Percentiles rank a stretch among this genome's conserved stretches.
Evolutionary conservation across 2,113 vertebrate genomes (phyloP).

Genomic region (Falcunculus frontatus): DNA sequence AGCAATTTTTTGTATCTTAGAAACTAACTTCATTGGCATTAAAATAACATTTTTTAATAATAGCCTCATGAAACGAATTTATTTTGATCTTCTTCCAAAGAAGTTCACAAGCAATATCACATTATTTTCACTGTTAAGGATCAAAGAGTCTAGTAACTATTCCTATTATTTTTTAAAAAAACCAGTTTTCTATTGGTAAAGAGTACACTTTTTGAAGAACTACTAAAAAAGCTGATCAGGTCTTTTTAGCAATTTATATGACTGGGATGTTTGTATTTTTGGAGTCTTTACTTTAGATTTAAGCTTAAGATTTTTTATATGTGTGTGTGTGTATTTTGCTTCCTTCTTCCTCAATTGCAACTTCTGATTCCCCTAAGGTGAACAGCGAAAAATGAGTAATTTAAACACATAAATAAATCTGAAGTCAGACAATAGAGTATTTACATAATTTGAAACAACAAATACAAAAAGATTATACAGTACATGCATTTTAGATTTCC

Average conservation of each 20-base stretch:
- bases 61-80: not conserved
- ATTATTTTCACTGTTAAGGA: not conserved
- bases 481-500: not conserved
- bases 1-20: not conserved
- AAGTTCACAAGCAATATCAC: not conserved
- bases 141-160: not conserved
- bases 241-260: not conserved
- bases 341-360: not conserved
- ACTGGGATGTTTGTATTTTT: not conserved
- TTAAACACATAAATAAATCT: not conserved
- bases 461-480: not conserved
- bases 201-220: not conserved
- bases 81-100: not conserved
- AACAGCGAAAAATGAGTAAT: not conserved
- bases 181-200: not conserved
- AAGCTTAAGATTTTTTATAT: not conserved
- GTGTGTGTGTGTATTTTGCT: not conserved
- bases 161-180: not conserved
- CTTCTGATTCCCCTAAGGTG: not conserved
- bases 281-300: not conserved
- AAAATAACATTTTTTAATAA: not conserved
- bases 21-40: not conserved
- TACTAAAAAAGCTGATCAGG: not conserved
- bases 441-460: conserved; percentile 28
- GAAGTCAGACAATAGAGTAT: conserved; percentile 14